Evolutionary conservation across 2,113 vertebrate genomes (phyloP).

Genomic region (Xenopus laevis): DNA sequence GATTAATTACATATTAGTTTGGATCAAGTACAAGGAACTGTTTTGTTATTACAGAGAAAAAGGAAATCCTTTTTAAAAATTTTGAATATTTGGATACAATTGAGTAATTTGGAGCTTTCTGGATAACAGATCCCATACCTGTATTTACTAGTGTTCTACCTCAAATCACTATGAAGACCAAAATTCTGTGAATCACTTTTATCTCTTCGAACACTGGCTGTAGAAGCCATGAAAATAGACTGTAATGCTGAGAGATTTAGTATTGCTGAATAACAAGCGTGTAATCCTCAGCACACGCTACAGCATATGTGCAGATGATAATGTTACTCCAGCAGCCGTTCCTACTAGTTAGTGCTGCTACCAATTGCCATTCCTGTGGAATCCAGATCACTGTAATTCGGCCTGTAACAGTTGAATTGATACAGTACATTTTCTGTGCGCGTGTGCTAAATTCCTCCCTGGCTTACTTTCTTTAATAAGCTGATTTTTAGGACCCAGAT

Average conservation of each 20-base stretch:
- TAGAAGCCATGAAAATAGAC: constrained; percentile 22
- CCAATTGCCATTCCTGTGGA: background rate
- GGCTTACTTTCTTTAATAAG: background rate
- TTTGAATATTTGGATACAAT: too few species aligned
- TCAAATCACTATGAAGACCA: background rate
- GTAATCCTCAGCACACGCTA: constrained; percentile 40
- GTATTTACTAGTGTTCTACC: too few species aligned
- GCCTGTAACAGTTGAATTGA: background rate
- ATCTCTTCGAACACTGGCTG: background rate
- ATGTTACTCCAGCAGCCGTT: constrained; percentile 29
- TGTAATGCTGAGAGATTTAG: constrained; percentile 40
- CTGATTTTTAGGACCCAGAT: background rate
- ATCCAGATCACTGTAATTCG: background rate
- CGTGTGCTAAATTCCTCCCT: background rate
- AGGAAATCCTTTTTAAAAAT: too few species aligned
- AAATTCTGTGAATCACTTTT: background rate
- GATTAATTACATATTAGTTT: too few species aligned
- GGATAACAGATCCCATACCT: too few species aligned
- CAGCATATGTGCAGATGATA: constrained; percentile 33
- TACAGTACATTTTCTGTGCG: background rate
- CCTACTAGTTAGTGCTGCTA: constrained; percentile 8
- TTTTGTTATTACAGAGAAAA: too few species aligned
- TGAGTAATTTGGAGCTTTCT: too few species aligned
- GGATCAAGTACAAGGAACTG: too few species aligned
- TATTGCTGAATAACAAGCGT: constrained; percentile 33